A percentile compares a stretch with the other conserved stretches of the same genome.
Evolutionary conservation across 2,797 vertebrate genomes (phyloP).

Genomic region (Setipinna tenuifilis): DNA sequence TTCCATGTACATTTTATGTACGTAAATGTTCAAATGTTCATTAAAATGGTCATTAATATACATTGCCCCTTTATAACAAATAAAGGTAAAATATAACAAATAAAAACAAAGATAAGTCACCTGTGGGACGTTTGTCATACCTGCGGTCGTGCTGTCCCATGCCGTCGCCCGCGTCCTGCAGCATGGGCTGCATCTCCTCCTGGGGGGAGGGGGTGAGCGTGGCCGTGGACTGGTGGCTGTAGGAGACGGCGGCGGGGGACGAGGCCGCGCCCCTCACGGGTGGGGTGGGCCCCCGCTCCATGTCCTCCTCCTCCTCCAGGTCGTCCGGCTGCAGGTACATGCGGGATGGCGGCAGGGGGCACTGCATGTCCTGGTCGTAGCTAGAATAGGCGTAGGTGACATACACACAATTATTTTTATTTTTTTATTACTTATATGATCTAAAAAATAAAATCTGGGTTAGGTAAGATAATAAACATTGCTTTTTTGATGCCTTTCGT

Average conservation of each 20-base stretch:
- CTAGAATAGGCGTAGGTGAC: slow-evolving; percentile 68
- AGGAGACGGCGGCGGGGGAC: slow-evolving; percentile 95
- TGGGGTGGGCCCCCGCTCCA: slow-evolving; percentile 93
- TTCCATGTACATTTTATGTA: no score
- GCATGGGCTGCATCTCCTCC: slow-evolving; percentile 95
- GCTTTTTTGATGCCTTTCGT: no score
- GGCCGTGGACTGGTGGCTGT: slow-evolving; percentile 97
- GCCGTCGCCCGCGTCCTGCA: slow-evolving; percentile 75
- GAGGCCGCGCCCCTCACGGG: slow-evolving; percentile 93
- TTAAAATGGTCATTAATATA: no score
- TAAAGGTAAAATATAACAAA: no score
- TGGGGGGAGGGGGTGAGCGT: slow-evolving; percentile 96
- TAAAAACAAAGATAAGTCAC: no score
- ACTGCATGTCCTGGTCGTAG: slow-evolving; percentile 91
- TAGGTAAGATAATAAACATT: no score
- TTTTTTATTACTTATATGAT: background rate
- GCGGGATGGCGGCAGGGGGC: slow-evolving; percentile 89
- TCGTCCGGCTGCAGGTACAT: slow-evolving; percentile 97
- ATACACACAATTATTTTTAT: background rate
- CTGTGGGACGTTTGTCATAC: slow-evolving; percentile 60
- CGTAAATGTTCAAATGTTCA: no score
- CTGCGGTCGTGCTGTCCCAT: slow-evolving; percentile 84
- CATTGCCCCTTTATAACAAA: no score
- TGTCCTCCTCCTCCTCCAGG: slow-evolving; percentile 77
- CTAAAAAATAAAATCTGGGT: no score